phyloP scores from a whole-genome alignment of 2,113 vertebrate genomes.

The Microcebus griseorufus region DNA sequence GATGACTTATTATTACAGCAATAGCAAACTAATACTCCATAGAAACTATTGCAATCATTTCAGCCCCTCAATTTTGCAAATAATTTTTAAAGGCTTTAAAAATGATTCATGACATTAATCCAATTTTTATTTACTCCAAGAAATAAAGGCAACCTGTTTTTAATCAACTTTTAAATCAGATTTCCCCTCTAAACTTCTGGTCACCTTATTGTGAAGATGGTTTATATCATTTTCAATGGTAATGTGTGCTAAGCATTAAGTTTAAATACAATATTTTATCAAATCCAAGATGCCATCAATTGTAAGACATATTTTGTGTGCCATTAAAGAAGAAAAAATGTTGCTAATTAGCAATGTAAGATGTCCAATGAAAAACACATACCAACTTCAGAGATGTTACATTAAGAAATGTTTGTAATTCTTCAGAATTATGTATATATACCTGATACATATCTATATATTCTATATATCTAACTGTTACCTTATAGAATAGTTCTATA shows the following conservation, averaged over 20 bases:
- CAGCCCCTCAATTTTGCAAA: background rate
- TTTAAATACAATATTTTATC: background rate
- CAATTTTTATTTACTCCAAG: background rate
- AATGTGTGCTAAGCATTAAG: background rate
- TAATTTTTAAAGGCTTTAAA: background rate
- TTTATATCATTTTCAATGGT: background rate
- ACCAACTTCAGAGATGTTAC: background rate
- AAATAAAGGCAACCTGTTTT: background rate
- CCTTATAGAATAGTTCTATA: too few relatives aligned
- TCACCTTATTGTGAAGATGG: background rate
- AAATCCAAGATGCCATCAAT: background rate
- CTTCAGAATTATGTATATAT: background rate
- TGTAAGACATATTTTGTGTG: background rate
- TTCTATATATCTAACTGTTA: background rate
- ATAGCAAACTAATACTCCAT: background rate
- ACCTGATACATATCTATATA: background rate
- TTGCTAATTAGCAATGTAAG: background rate
- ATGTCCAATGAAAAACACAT: background rate
- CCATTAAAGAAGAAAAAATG: constrained; percentile 1
- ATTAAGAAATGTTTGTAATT: background rate
- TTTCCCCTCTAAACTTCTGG: background rate
- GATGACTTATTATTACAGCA: background rate
- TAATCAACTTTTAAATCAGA: background rate
- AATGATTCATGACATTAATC: background rate
- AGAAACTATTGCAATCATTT: background rate